Evolutionary conservation across 2,888 invertebrate species (phyloP).

Genomic region (Creontiades dilutus): DNA sequence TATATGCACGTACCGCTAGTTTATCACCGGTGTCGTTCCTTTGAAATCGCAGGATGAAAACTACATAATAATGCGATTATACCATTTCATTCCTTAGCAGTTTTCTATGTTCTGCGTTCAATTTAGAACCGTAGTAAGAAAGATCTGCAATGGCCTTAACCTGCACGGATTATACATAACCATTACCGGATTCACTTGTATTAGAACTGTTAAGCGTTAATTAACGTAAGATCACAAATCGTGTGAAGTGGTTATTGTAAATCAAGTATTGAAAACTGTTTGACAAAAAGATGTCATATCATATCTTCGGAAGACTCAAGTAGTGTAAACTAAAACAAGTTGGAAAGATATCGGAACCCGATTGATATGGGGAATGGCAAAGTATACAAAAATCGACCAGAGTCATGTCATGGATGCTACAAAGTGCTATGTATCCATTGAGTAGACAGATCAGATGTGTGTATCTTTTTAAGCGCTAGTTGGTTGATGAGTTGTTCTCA

Average conservation of each 20-base stretch:
- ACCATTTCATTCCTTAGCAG: neutral
- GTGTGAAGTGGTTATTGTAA: neutral
- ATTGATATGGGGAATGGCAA: neutral
- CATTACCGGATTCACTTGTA: neutral
- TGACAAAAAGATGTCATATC: neutral
- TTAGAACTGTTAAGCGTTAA: too few relatives aligned
- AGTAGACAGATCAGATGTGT: too few relatives aligned
- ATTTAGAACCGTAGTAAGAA: neutral
- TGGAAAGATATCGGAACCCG: neutral
- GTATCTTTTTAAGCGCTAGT: too few relatives aligned
- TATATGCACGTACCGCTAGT: neutral
- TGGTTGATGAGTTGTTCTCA: too few relatives aligned
- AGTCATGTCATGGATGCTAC: neutral
- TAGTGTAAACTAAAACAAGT: conserved; percentile 32
- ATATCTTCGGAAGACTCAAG: conserved; percentile 16
- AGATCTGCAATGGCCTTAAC: conserved; percentile 6
- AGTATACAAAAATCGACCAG: conserved; percentile 22
- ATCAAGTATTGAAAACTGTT: neutral
- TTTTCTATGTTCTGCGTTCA: neutral
- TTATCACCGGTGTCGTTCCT: neutral
- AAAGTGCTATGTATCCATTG: neutral
- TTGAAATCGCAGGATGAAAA: neutral
- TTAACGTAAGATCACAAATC: neutral
- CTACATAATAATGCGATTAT: neutral
- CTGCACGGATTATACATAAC: conserved; percentile 17